These are phyloP conservation scores for Euschistus heros DNA, from an alignment of 1,140 invertebrate species.

Conservation along the genomic window DNA sequence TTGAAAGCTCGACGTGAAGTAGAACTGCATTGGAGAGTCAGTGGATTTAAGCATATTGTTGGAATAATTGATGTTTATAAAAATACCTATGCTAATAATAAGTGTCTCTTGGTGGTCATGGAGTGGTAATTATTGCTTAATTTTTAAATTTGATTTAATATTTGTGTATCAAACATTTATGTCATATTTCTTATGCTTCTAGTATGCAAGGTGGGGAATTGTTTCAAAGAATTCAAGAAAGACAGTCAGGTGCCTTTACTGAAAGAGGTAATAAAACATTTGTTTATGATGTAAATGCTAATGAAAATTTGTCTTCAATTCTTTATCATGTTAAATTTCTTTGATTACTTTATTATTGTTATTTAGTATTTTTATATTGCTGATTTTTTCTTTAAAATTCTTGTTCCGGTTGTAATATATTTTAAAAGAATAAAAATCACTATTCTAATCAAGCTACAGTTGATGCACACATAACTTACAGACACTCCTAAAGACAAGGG, in stretches of 20 bases:
- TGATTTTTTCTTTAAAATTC: too few species aligned
- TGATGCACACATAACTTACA: too few species aligned
- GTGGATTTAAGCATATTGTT: constrained; percentile 84
- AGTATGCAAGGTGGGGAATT: constrained; percentile 96
- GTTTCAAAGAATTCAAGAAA: constrained; percentile 91
- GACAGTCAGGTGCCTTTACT: constrained; percentile 85
- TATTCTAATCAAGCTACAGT: too few species aligned
- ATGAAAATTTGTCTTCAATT: too few species aligned
- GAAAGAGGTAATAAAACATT: constrained; percentile 60
- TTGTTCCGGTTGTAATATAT: too few species aligned
- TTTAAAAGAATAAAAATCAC: too few species aligned
- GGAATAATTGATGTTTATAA: constrained; percentile 92
- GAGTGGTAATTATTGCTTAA: constrained; percentile 63
- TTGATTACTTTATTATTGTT: too few species aligned
- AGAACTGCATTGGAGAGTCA: constrained; percentile 88
- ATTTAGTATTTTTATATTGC: too few species aligned
- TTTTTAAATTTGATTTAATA: constrained; percentile 5
- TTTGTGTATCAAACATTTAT: not conserved
- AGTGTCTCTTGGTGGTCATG: constrained; percentile 92
- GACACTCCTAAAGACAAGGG: too few species aligned
- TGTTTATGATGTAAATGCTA: not conserved
- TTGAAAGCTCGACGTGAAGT: constrained; percentile 88
- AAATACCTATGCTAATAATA: constrained; percentile 79
- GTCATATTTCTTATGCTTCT: not conserved
- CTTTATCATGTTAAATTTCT: too few species aligned